phyloP scores from a whole-genome alignment of 2,888 invertebrate genomes.

The Chelonus formosanus region DNA sequence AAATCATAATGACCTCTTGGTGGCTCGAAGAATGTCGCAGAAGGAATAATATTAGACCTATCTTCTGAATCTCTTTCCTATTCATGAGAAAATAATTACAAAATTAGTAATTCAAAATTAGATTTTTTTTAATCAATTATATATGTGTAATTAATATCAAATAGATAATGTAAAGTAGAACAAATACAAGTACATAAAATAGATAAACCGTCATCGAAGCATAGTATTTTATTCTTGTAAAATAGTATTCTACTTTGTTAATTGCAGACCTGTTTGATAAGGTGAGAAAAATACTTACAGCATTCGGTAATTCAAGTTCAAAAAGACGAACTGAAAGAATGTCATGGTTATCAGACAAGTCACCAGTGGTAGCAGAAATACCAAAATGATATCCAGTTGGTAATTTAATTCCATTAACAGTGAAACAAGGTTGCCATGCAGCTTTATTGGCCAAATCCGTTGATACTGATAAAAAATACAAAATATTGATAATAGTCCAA shows the following conservation, averaged over 20 bases:
- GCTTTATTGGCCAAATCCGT: slow-evolving; percentile 92
- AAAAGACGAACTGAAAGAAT: slow-evolving; percentile 90
- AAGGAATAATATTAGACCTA: slow-evolving; percentile 85
- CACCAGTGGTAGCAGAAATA: slow-evolving; percentile 94
- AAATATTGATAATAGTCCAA: no score
- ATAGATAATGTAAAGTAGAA: no score
- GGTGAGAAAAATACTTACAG: slow-evolving; percentile 62
- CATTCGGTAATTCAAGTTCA: slow-evolving; percentile 83
- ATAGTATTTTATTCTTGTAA: background rate
- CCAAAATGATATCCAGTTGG: slow-evolving; percentile 97
- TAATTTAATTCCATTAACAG: slow-evolving; percentile 85
- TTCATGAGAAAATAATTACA: no score
- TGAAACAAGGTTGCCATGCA: slow-evolving; percentile 93
- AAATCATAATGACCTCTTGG: slow-evolving; percentile 73
- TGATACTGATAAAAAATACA: slow-evolving; percentile 72
- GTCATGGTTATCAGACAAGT: slow-evolving; percentile 96
- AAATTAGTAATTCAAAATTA: no score
- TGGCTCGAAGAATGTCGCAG: slow-evolving; percentile 88
- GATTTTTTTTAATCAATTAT: no score
- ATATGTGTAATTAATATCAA: no score
- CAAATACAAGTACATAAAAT: no score
- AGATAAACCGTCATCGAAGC: background rate
- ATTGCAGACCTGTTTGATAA: no score
- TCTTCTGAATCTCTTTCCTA: slow-evolving; percentile 75
- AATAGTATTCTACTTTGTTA: background rate